These are phyloP conservation scores for Dreissena rostriformis DNA, from an alignment of 1,140 invertebrate species.

Conservation along the genomic window DNA sequence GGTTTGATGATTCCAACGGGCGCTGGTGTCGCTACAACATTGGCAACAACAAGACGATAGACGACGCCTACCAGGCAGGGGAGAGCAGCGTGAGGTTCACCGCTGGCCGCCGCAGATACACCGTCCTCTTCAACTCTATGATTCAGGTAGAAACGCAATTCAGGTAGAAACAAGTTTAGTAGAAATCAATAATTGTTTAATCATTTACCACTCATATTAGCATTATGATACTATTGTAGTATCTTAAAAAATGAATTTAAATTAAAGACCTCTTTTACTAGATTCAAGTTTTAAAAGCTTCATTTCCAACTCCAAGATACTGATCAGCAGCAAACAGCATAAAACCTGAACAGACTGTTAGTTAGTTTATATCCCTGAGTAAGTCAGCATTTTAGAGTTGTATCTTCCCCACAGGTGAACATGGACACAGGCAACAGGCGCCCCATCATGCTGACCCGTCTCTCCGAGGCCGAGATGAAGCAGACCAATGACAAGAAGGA, in stretches of 20 bases:
- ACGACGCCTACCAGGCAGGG: conserved; percentile 91
- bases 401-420: conserved; percentile 81
- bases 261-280: too few relatives aligned
- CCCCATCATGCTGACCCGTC: conserved; percentile 90
- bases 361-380: too few relatives aligned
- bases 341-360: too few relatives aligned
- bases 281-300: too few relatives aligned
- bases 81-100: conserved; percentile 88
- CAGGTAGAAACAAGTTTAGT: conserved; percentile 82
- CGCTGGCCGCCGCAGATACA: conserved; percentile 89
- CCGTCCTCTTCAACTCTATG: conserved; percentile 92
- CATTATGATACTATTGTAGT: too few relatives aligned
- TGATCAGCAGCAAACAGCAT: too few relatives aligned
- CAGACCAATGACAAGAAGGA: conserved; percentile 66
- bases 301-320: too few relatives aligned
- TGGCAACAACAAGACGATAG: conserved; percentile 90
- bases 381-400: too few relatives aligned
- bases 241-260: too few relatives aligned
- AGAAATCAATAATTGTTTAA: too few relatives aligned
- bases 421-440: conserved; percentile 92
- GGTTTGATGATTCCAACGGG: conserved; percentile 92
- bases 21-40: conserved; percentile 91
- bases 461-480: conserved; percentile 78
- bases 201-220: too few relatives aligned
- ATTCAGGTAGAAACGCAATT: conserved; percentile 87